Evolutionary conservation across 1,140 invertebrate species (phyloP), one percentile per base, ranked within the genome.

Genomic region (Hypothenemus hampei): DNA sequence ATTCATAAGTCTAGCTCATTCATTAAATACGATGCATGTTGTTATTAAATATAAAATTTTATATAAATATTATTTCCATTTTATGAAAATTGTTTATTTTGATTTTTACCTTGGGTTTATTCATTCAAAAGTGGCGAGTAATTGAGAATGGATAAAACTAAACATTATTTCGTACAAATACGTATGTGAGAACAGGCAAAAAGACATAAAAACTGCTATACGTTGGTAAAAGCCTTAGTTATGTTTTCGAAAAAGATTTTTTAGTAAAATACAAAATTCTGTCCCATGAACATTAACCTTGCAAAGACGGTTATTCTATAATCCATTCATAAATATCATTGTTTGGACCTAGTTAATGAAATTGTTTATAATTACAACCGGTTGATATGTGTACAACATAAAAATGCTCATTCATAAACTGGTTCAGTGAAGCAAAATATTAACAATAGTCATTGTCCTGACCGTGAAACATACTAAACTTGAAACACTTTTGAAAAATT

Each of bases 391-490:
- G 8, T 8, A 37, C 36, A 16, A 8, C 16, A 16, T 29, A 21
- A 18, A 6, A 13, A 15, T 4, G 24, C 19, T 29, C 43, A 45
- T 45, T 45, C 43, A 45, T 26, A 26, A 45, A 45, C 22, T 45
- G 43, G 43, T 15, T 4, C 23, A 29, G 20, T 29, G 5, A 15
- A 45, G 4, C 4, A 45, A 26, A 29, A 4, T 16, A 37, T n/a
- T 37, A 45, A 45, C 13, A 24, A 45, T 45, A 45, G 13, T 3
- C 6, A 6, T 19, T 10, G 20, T 19, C 3, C 10, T 45, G 43
- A 45, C 43, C 43, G n/a, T 45, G 43, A 45, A 29, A 24, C 23
- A 11, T 16, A 11, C 36, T 37, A 16, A 37, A 37, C 36, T 37
- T 37, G 16, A 5, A 6, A 11, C 36, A 16, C 7, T 37, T 11